Conservation (phyloP, 92 coral and sea anemone genomes). For the Virgularia gustaviana region DNA sequence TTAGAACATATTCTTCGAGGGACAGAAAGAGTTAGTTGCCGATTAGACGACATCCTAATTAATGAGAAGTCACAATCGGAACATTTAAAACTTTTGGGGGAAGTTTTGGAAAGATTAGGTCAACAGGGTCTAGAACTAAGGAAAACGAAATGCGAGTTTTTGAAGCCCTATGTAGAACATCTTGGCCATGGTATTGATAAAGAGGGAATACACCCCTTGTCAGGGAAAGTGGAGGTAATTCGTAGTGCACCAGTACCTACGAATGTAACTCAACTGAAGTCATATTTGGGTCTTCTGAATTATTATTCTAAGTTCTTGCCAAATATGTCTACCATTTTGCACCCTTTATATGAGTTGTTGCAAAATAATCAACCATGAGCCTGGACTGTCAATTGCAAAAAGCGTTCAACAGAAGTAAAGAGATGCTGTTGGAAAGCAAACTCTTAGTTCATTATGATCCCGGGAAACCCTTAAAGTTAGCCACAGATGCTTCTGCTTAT, state of each 20-base stretch:
- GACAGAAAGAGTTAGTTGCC: slow-evolving; percentile 29
- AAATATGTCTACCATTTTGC: slow-evolving; percentile 22
- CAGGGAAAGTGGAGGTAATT: slow-evolving; percentile 6
- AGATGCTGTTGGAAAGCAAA: slow-evolving; percentile 29
- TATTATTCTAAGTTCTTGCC: slow-evolving; percentile 30
- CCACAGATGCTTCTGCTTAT: slow-evolving; percentile 48
- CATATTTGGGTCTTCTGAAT: slow-evolving; percentile 22
- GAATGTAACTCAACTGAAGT: slow-evolving; percentile 30
- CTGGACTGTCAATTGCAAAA: slow-evolving; percentile 47
- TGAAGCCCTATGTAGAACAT: slow-evolving; percentile 20
- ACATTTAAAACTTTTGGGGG: slow-evolving; percentile 44
- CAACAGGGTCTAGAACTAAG: slow-evolving; percentile 12
- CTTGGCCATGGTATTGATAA: slow-evolving; percentile 28
- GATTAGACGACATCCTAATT: slow-evolving; percentile 52
- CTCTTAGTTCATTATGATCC: slow-evolving; percentile 54
- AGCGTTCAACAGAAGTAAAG: slow-evolving; percentile 37
- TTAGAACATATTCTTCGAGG: slow-evolving; percentile 51
- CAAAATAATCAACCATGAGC: slow-evolving; percentile 27
- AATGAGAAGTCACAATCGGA: slow-evolving; percentile 20
- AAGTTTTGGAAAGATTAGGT: slow-evolving; percentile 19
- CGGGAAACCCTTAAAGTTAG: slow-evolving; percentile 37
- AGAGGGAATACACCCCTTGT: slow-evolving; percentile 24
- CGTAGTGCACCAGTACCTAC: background rate
- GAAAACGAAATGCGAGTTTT: slow-evolving; percentile 28
- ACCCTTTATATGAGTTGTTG: slow-evolving; percentile 9